Conservation (phyloP, 2,113 vertebrate species). For the Tinamus guttatus region DNA sequence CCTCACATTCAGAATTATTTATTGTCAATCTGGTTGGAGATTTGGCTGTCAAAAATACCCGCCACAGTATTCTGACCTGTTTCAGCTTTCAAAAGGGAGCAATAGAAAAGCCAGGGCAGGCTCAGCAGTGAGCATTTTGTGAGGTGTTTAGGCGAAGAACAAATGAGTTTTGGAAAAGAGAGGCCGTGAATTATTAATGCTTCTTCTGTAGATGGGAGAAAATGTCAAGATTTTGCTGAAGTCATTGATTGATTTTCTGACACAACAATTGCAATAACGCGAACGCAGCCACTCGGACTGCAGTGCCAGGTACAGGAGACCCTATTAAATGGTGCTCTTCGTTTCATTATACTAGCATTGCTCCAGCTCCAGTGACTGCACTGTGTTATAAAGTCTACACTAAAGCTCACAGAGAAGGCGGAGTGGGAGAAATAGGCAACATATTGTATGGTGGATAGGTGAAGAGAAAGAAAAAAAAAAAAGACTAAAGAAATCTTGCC, state of each 20-base stretch:
- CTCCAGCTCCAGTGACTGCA: not conserved
- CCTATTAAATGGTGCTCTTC: not conserved
- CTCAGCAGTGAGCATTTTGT: not conserved
- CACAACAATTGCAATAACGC: constrained; percentile 75
- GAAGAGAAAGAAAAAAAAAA: not conserved
- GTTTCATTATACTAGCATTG: not conserved
- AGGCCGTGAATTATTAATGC: constrained; percentile 85
- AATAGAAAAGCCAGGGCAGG: not conserved
- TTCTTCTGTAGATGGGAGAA: constrained; percentile 66
- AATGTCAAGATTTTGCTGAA: constrained; percentile 77
- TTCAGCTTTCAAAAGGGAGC: not conserved
- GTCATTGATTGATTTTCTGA: constrained; percentile 92
- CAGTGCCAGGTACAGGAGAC: not conserved
- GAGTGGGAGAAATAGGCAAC: not conserved
- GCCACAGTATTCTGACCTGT: not conserved
- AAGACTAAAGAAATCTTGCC: not conserved
- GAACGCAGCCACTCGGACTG: constrained; percentile 2
- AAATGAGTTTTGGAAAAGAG: constrained; percentile 15
- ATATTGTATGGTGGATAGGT: not conserved
- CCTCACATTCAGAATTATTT: not conserved
- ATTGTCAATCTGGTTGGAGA: not conserved
- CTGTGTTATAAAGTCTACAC: not conserved
- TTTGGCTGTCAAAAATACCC: not conserved
- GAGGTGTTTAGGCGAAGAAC: constrained; percentile 13
- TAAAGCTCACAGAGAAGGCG: not conserved